phyloP scores from a whole-genome alignment of 2,797 vertebrate genomes.

The Pagetopsis macropterus region DNA sequence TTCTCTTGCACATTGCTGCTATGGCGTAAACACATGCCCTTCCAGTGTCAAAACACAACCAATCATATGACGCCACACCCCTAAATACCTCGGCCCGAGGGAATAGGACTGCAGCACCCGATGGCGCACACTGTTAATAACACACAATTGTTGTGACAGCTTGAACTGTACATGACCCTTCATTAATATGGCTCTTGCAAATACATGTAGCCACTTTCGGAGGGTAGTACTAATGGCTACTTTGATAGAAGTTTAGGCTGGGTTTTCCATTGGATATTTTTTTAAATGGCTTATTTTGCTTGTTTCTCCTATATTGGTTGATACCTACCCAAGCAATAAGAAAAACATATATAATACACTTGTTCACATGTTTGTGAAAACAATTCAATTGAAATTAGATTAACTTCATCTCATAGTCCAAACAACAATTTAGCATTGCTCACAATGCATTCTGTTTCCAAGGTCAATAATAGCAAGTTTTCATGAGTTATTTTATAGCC shows the following conservation, averaged over 20 bases:
- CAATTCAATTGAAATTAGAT: neutral
- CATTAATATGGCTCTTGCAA: no score
- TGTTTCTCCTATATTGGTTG: no score
- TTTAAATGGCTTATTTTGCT: neutral
- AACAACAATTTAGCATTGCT: neutral
- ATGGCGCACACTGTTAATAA: no score
- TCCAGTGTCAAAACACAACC: no score
- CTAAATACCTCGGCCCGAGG: no score
- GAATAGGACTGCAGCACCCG: no score
- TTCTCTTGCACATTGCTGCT: no score
- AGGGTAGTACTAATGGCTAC: neutral
- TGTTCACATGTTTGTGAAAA: slow-evolving; percentile 1
- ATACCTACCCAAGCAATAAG: no score
- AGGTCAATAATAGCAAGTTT: neutral
- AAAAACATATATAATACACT: neutral
- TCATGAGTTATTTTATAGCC: neutral
- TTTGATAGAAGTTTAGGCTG: neutral
- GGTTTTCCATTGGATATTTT: neutral
- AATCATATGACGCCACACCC: no score
- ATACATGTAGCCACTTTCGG: neutral
- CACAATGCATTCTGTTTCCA: neutral
- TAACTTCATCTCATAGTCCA: neutral
- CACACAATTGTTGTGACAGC: no score
- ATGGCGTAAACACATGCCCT: no score
- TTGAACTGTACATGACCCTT: no score